Conservation (phyloP, 2,888 invertebrate genomes). For the Agrilus cyanescens region DNA sequence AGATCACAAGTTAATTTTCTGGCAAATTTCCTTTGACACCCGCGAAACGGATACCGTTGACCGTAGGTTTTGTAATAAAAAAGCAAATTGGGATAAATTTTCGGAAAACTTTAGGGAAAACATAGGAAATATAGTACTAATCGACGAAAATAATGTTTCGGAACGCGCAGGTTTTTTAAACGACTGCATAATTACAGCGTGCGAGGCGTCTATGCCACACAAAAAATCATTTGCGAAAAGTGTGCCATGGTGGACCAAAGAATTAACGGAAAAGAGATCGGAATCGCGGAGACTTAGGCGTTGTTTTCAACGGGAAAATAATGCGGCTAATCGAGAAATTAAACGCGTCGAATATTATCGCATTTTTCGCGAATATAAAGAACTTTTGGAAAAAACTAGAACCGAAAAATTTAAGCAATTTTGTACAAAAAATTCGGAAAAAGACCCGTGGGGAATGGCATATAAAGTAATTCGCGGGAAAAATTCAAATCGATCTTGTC, state of each 20-base stretch:
- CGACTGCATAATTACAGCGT: constrained; percentile 2
- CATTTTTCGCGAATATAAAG: no score
- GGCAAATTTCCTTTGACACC: no score
- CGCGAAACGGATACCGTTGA: no score
- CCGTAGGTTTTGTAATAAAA: no score
- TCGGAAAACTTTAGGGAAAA: no score
- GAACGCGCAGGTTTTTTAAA: not conserved
- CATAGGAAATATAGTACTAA: no score
- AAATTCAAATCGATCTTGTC: not conserved
- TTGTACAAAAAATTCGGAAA: constrained; percentile 2
- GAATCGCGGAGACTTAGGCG: constrained; percentile 3
- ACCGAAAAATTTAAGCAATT: constrained; percentile 8
- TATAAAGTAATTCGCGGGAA: constrained; percentile 5
- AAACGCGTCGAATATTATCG: no score
- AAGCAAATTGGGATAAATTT: no score
- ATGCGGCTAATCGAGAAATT: no score
- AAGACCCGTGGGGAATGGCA: constrained; percentile 10
- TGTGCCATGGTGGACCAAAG: constrained; percentile 12
- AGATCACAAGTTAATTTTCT: no score
- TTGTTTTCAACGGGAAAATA: not conserved
- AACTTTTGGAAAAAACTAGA: constrained; percentile 1
- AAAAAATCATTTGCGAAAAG: constrained; percentile 1
- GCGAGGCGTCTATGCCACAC: constrained; percentile 5
- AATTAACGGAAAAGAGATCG: constrained; percentile 5
- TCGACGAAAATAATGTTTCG: not conserved